Conservation (phyloP, 2,888 invertebrate genomes). For the Noctua pronuba region DNA sequence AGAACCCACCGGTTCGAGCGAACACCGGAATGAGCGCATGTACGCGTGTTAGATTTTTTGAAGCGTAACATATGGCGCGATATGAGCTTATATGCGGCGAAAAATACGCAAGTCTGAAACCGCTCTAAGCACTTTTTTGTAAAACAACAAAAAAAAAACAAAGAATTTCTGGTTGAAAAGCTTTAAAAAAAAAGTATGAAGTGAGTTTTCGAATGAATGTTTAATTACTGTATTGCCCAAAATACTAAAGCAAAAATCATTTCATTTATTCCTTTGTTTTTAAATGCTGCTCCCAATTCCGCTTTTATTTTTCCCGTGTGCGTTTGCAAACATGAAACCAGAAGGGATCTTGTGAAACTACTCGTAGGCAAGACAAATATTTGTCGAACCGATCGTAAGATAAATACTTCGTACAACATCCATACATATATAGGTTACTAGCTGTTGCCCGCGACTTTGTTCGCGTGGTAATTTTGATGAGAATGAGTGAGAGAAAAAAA, state of each 20-base stretch:
- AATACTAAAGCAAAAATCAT: background rate
- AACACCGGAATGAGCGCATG: too few species aligned
- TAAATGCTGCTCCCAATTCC: background rate
- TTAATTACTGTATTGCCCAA: background rate
- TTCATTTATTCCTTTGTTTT: background rate
- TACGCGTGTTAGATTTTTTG: too few species aligned
- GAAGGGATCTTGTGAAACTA: conserved; percentile 25
- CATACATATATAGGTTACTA: background rate
- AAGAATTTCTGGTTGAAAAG: background rate
- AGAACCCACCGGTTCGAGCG: too few species aligned
- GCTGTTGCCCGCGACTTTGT: too few species aligned
- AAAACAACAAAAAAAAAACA: background rate
- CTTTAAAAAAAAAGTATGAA: background rate
- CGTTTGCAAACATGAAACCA: conserved; percentile 10
- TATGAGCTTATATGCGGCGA: too few species aligned
- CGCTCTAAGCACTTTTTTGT: background rate
- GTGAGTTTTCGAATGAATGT: background rate
- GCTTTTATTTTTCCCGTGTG: conserved; percentile 15
- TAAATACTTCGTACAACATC: conserved; percentile 13
- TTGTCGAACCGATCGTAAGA: conserved; percentile 23
- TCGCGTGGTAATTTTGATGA: too few species aligned
- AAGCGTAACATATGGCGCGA: too few species aligned
- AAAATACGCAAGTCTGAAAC: too few species aligned
- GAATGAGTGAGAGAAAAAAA: too few species aligned
- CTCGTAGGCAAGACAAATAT: conserved; percentile 13